Conservation (phyloP, 2,113 vertebrate genomes). For the Hiodon tergisus region DNA sequence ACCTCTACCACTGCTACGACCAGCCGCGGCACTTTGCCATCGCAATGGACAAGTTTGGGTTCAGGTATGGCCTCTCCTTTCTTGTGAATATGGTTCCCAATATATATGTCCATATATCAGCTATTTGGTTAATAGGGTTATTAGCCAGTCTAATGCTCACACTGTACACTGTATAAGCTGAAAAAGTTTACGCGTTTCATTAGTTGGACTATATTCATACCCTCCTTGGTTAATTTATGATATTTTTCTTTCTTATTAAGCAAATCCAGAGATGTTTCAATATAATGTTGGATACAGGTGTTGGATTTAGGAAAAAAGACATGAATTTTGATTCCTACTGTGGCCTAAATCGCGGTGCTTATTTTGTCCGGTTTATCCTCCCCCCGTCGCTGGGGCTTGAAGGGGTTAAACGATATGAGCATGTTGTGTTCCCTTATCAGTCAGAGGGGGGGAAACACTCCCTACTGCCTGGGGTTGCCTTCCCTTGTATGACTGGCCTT, state of each 20-base stretch:
- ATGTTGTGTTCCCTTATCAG: not conserved
- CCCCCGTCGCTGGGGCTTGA: not conserved
- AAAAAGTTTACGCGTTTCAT: too few species aligned
- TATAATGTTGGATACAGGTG: too few species aligned
- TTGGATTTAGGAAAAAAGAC: too few species aligned
- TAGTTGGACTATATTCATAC: too few species aligned
- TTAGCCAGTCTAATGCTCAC: too few species aligned
- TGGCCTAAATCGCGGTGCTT: conserved; percentile 15
- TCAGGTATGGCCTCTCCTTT: conserved; percentile 53
- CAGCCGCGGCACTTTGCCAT: conserved; percentile 95
- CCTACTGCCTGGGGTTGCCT: not conserved
- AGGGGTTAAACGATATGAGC: conserved; percentile 5
- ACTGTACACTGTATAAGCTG: too few species aligned
- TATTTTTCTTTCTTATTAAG: too few species aligned
- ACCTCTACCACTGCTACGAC: conserved; percentile 95
- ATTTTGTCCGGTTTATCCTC: conserved; percentile 4
- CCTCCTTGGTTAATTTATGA: too few species aligned
- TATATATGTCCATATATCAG: too few species aligned
- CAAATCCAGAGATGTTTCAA: too few species aligned
- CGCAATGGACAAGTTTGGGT: conserved; percentile 84
- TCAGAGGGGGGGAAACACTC: not conserved
- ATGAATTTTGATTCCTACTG: not conserved
- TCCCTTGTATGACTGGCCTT: not conserved
- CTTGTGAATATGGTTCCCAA: not conserved
- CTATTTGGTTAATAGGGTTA: too few species aligned